These are phyloP conservation scores for Chamaea fasciata DNA, from an alignment of 2,113 vertebrate genomes.

Conservation along the genomic window DNA sequence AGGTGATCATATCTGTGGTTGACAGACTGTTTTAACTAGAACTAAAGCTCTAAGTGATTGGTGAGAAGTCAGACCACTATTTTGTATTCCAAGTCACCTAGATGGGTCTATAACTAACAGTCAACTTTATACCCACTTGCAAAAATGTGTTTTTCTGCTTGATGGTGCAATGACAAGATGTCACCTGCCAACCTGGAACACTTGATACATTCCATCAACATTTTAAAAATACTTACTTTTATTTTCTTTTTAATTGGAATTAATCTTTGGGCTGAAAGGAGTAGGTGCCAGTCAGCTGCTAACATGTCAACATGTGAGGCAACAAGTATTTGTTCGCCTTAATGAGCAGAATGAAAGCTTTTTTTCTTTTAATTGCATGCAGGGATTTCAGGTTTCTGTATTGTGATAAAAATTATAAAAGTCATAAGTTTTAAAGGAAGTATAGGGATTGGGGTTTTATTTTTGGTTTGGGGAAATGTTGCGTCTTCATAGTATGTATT, in stretches of 20 bases:
- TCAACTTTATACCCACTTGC: conserved; percentile 24
- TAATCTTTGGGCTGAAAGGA: background rate
- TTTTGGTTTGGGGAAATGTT: conserved; percentile 11
- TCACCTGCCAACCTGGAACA: conserved; percentile 62
- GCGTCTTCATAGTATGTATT: conserved; percentile 25
- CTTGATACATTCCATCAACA: conserved; percentile 65
- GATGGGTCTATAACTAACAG: conserved; percentile 8
- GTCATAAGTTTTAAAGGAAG: conserved; percentile 29
- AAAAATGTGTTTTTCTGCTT: conserved; percentile 43
- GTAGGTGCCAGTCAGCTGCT: background rate
- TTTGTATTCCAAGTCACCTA: conserved; percentile 52
- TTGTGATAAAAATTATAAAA: conserved; percentile 21
- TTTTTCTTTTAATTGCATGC: conserved; percentile 25
- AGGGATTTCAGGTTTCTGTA: conserved; percentile 50
- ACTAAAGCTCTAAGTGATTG: background rate
- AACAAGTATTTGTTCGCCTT: background rate
- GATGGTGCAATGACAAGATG: conserved; percentile 65
- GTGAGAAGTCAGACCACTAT: conserved; percentile 5
- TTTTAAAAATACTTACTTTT: background rate
- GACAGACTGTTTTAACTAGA: conserved; percentile 1
- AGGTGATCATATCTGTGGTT: background rate
- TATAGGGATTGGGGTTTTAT: conserved; percentile 12
- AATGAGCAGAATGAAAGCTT: background rate
- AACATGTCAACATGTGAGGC: conserved; percentile 1
- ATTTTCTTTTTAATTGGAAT: background rate